phyloP scores from a whole-genome alignment of 2,888 invertebrate genomes.

The Nemotelus nigrinus region DNA sequence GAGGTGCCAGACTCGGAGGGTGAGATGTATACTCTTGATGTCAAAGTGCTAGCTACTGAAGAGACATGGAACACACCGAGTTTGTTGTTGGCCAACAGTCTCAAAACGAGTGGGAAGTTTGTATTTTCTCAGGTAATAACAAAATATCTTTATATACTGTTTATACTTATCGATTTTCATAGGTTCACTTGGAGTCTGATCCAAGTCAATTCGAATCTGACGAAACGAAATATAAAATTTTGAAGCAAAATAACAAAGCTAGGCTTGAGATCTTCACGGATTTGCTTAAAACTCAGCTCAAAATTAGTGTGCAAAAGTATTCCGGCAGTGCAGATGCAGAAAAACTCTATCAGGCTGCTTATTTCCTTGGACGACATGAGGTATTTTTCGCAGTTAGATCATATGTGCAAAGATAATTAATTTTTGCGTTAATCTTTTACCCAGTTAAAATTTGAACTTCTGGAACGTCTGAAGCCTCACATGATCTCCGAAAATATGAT shows the following conservation, averaged over 20 bases:
- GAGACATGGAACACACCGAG: constrained; percentile 91
- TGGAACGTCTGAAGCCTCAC: constrained; percentile 70
- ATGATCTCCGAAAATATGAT: constrained; percentile 67
- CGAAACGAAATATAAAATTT: constrained; percentile 68
- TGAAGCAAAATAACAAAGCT: constrained; percentile 74
- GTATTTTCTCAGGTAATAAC: constrained; percentile 79
- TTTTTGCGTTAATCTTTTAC: constrained; percentile 46
- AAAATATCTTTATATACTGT: constrained; percentile 11
- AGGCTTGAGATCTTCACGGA: constrained; percentile 82
- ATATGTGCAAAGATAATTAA: constrained; percentile 15
- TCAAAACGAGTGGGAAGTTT: constrained; percentile 75
- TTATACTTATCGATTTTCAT: constrained; percentile 46
- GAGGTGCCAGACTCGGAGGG: constrained; percentile 67
- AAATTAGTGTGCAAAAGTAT: constrained; percentile 53
- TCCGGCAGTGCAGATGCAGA: constrained; percentile 2
- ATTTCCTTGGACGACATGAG: constrained; percentile 84
- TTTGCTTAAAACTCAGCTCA: constrained; percentile 76
- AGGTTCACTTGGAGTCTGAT: constrained; percentile 86
- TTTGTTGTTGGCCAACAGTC: constrained; percentile 75
- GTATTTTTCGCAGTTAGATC: constrained; percentile 63
- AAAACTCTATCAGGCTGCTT: constrained; percentile 66
- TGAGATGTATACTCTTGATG: constrained; percentile 74
- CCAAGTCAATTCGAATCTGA: constrained; percentile 74
- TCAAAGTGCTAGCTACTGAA: constrained; percentile 82
- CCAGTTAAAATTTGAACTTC: constrained; percentile 77